Percentiles rank a stretch among this genome's conserved stretches.
These are phyloP conservation scores for Channa maculata DNA, from an alignment of 2,113 vertebrate species.

Conservation along the genomic window DNA sequence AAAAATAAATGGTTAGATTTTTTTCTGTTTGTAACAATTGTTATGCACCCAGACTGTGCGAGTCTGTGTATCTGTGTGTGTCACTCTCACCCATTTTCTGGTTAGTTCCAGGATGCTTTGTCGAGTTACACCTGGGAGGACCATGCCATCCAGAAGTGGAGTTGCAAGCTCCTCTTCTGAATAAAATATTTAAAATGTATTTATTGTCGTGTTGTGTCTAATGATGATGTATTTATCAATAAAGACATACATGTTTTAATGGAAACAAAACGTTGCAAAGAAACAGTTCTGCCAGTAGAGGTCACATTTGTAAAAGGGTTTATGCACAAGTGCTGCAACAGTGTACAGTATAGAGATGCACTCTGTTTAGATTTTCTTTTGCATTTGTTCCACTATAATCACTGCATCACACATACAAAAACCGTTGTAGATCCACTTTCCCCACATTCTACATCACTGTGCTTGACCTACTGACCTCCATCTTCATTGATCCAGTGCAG, in stretches of 20 bases:
- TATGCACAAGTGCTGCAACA: no score
- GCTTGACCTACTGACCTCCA: conserved; percentile 82
- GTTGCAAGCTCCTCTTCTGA: no score
- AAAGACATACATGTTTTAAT: no score
- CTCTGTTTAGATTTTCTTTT: background rate
- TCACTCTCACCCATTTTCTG: conserved; percentile 83
- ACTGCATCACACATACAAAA: background rate
- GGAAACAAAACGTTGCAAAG: background rate
- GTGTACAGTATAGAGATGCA: no score
- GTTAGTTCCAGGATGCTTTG: conserved; percentile 90
- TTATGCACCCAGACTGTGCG: background rate
- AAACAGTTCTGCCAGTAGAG: conserved; percentile 40
- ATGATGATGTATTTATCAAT: no score
- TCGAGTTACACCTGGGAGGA: conserved; percentile 90
- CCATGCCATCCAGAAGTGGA: conserved; percentile 90
- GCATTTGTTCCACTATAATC: background rate
- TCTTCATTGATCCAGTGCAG: conserved; percentile 93
- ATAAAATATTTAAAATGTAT: no score
- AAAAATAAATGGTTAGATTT: no score
- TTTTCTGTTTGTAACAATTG: no score
- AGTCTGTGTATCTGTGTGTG: background rate
- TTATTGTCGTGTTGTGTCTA: no score
- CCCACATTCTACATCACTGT: no score
- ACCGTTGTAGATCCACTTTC: background rate
- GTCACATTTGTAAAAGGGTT: conserved; percentile 24